These are phyloP conservation scores for Tridacna crocea DNA, from an alignment of 2,888 invertebrate genomes.

Conservation along the genomic window DNA sequence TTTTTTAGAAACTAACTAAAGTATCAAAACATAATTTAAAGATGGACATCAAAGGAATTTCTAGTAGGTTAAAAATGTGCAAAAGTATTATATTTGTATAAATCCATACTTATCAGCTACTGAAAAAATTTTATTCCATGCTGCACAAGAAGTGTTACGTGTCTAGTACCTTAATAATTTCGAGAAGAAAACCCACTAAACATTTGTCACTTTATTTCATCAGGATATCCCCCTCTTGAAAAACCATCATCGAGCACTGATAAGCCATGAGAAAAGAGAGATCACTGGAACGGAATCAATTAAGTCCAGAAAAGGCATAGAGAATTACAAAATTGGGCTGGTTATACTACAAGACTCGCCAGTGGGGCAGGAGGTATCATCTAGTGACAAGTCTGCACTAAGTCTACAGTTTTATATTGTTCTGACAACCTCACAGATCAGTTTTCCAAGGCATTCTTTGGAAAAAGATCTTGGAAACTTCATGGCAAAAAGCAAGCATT, in stretches of 20 bases:
- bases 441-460: slow-evolving; percentile 81
- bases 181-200: background rate
- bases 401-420: slow-evolving; percentile 88
- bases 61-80: too few species aligned
- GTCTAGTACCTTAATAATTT: too few species aligned
- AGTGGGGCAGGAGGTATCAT: background rate
- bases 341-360: slow-evolving; percentile 87
- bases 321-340: slow-evolving; percentile 89
- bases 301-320: slow-evolving; percentile 85
- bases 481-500: slow-evolving; percentile 85
- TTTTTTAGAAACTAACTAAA: too few species aligned
- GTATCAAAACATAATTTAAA: too few species aligned
- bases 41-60: too few species aligned
- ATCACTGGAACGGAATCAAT: slow-evolving; percentile 81
- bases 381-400: slow-evolving; percentile 74
- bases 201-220: slow-evolving; percentile 58
- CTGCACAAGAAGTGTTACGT: too few species aligned
- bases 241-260: slow-evolving; percentile 88
- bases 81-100: too few species aligned
- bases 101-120: too few species aligned
- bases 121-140: too few species aligned
- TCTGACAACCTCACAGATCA: slow-evolving; percentile 85
- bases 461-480: slow-evolving; percentile 88
- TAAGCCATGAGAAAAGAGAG: slow-evolving; percentile 85
- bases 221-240: slow-evolving; percentile 69